Evolutionary conservation across 2,113 vertebrate species (phyloP), one percentile per base, ranked within the genome.

Genomic region (Pipra filicauda): DNA sequence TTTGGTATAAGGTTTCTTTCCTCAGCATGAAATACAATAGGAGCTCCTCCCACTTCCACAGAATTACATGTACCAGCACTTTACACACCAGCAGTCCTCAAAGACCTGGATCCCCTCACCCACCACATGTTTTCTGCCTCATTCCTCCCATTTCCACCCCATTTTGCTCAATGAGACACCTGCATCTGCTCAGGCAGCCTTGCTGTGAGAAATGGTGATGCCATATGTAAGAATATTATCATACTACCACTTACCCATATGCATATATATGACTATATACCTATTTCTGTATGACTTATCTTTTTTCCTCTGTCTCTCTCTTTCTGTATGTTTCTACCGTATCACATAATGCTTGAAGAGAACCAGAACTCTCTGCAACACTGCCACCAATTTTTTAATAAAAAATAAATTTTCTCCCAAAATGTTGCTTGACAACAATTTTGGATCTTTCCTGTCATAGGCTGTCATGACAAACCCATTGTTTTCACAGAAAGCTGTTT

Each of bases 11-110:
- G 13, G 27, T 93, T 95, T 92, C 76, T 82, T 88, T 62, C 85
- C 90, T 95, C 78, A 70, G 66, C 43, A 62, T 92, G 77, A 94
- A 93, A 81, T 43, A 91, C 48, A 92, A 75, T 41, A 61, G 55
- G 19, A 67, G 22, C 62, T 79, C 83, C 65, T 79, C 91, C 76
- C 48, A 58, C 23, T 85, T 66, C 64, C 62, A 72, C 62, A 90
- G 69, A 72, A 94, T 79, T 88, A 49, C 27, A 28, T 55, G 27
- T 80, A 83, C 59, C 16, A 74, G 70, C 67, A 83, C n/a, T 80
- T 85, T 83, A 79, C 46, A 85, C 58, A 71, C 28, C 84, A 89
- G 62, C 72, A 15, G 18, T 67, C 57, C 64, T 91, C 89, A 75
- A 78, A 94, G 88, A 77, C 66, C 46, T 95, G 82, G 41, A 51